Base-by-base conservation (phyloP, 2,888 invertebrate species). In the Boloria euphrosyne region DNA sequence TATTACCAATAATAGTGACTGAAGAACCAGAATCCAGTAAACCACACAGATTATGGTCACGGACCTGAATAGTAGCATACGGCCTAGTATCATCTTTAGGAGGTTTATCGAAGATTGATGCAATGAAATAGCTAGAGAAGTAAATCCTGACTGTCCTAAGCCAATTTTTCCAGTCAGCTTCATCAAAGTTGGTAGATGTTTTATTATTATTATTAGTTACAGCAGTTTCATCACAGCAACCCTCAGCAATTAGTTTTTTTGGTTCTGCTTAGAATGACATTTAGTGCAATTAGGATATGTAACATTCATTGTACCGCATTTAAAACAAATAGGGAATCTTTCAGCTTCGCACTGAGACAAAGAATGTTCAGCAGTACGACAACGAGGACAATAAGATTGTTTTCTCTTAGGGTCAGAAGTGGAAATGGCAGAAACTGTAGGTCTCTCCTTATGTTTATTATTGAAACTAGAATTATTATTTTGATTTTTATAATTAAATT, bases 21-120 rank as follows among this genome's bases (percentile, higher is more conserved):
- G 66, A 44, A 16, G 74, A 60, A 49, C 73, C 73, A 47, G 73
- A 71, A 63, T 73, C 74, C n/a, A 72, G 51, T 44, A 73, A 49
- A 4, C 72, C 71, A 22, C 5, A 64, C 7, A 16, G 17, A 5
- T 38, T 31, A 6, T 54, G 13, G 46, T 66, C 49, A 18, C 53
- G 62, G 18, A 73, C 66, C 14, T 66, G 18, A 2, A 71, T 50
- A 4, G 64, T 63, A 22, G 64, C 63, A 50, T 68, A 71, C 17
- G 68, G 67, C 7, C 73, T 47, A 60, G 60, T 17, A 38, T 71
- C 67, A 38, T 4, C 13, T 31, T 65, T 46, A 16, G 17, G 43
- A 47, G 31, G 44, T 49, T 31, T 18, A 59, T 52, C 46, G 46
- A n/a, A 47, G 10, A 47, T 18, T 22, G 18, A 17, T 17, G n/a